Percentiles rank a stretch among this genome's conserved stretches.
These are phyloP conservation scores for Halocynthia aurantium DNA, from an alignment of 23 tunicate genomes.

Conservation along the genomic window DNA sequence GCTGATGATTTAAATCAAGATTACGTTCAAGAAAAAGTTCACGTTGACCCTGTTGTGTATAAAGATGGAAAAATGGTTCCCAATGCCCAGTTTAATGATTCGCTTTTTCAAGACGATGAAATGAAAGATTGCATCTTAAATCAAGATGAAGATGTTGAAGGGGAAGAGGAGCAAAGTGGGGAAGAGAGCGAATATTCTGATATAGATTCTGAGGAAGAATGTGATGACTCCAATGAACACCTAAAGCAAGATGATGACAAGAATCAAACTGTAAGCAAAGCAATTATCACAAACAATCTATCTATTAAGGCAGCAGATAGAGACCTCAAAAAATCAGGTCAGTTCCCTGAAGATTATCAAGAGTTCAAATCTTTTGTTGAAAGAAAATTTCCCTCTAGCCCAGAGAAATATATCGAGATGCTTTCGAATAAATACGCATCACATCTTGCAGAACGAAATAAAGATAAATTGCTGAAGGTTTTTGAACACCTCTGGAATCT, in stretches of 20 bases:
- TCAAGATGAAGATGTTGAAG: constrained; percentile 38
- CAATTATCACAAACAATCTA: neutral
- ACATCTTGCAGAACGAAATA: constrained; percentile 50
- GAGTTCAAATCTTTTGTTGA: no score
- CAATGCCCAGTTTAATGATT: neutral
- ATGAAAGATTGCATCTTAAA: constrained; percentile 8
- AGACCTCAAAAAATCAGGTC: no score
- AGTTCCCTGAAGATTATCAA: no score
- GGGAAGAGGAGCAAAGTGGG: constrained; percentile 21
- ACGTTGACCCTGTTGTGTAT: constrained; percentile 31
- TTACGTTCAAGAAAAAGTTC: constrained; percentile 34
- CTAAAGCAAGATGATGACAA: constrained; percentile 12
- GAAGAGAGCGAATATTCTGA: constrained; percentile 43
- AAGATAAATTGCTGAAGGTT: constrained; percentile 64
- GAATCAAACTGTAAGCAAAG: constrained; percentile 9
- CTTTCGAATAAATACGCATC: constrained; percentile 60
- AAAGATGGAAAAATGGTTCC: constrained; percentile 22
- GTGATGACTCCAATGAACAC: constrained; percentile 27
- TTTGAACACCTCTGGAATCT: constrained; percentile 72
- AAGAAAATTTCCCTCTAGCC: no score
- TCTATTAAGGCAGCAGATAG: no score
- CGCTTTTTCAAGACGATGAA: neutral
- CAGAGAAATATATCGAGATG: constrained; percentile 12
- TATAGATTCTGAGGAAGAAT: constrained; percentile 55
- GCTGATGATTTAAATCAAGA: constrained; percentile 76